phyloP scores from a whole-genome alignment of 2,113 vertebrate species.

The Chaetops frenatus region DNA sequence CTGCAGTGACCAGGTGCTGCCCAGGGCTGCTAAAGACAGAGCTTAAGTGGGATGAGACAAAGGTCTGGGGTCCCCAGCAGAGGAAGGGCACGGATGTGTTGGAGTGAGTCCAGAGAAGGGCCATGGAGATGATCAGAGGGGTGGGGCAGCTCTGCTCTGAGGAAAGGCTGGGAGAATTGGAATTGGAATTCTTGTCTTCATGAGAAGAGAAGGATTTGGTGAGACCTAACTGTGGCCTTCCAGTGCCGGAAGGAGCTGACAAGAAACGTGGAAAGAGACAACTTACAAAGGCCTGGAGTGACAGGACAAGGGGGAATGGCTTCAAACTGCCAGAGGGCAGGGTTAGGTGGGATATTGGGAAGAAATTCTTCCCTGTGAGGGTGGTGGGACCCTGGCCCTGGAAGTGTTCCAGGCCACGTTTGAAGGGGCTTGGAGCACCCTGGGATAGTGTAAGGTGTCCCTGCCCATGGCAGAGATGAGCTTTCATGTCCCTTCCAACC shows the following conservation, averaged over 20 bases:
- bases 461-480: neutral
- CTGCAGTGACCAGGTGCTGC: neutral
- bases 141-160: neutral
- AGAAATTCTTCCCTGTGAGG: neutral
- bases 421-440: rapidly evolving
- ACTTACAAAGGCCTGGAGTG: too few relatives aligned
- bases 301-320: neutral
- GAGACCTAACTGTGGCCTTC: neutral
- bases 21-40: neutral
- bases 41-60: neutral
- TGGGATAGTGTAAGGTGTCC: neutral
- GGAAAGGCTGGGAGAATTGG: neutral
- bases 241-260: neutral
- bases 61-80: neutral
- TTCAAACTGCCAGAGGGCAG: neutral
- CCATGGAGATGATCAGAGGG: neutral
- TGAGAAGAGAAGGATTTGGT: neutral
- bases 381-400: neutral
- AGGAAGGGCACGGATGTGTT: too few relatives aligned
- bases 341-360: neutral
- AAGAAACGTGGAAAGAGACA: neutral
- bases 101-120: neutral
- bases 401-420: rapidly evolving
- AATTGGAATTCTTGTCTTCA: too few relatives aligned
- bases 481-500: neutral